phyloP scores from a whole-genome alignment of 2,797 vertebrate genomes.

The Danio tinwini region DNA sequence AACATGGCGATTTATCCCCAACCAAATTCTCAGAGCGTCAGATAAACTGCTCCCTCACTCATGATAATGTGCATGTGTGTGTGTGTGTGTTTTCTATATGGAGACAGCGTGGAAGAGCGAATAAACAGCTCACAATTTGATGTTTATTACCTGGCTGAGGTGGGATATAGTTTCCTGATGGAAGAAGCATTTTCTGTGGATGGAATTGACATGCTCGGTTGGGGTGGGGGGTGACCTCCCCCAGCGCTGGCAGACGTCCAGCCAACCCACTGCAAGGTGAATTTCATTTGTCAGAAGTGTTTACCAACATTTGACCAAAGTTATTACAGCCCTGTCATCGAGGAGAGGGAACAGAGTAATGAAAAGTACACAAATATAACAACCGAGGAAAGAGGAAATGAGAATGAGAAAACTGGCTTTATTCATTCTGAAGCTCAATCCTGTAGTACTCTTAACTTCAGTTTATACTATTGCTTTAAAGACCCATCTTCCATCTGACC shows the following conservation, averaged over 20 bases:
- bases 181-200: constrained; percentile 55
- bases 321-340: constrained; percentile 79
- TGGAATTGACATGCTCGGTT: constrained; percentile 49
- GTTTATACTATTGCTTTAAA: neutral
- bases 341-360: constrained; percentile 78
- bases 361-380: constrained; percentile 81
- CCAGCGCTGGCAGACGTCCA: constrained; percentile 48
- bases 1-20: constrained; percentile 65
- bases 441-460: neutral
- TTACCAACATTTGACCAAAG: constrained; percentile 77
- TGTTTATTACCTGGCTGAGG: constrained; percentile 71
- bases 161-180: constrained; percentile 32
- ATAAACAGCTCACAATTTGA: constrained; percentile 76
- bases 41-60: constrained; percentile 51
- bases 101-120: constrained; percentile 65
- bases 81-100: constrained; percentile 6
- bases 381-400: constrained; percentile 34
- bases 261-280: constrained; percentile 74
- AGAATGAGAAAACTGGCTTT: neutral
- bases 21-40: constrained; percentile 52
- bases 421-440: constrained; percentile 10
- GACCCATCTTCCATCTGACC: neutral
- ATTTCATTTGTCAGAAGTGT: constrained; percentile 88
- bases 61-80: constrained; percentile 42
- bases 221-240: constrained; percentile 48